Evolutionary conservation across 1,140 invertebrate species (phyloP).

Genomic region (Pissodes strobi): DNA sequence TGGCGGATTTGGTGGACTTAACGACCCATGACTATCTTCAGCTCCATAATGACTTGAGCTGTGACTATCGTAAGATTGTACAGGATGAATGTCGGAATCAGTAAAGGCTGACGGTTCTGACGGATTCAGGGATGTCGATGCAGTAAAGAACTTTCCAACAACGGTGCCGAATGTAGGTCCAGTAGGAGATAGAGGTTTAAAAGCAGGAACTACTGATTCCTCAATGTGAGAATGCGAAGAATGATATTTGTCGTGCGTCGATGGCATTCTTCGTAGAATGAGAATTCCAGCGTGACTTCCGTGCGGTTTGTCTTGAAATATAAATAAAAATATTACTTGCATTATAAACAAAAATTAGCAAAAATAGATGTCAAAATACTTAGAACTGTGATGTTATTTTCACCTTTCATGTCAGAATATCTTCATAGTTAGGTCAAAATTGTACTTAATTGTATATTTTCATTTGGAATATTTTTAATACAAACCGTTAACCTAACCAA

Average conservation of each 20-base stretch:
- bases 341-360: no score
- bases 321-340: conserved; percentile 6
- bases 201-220: conserved; percentile 34
- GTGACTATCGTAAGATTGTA: not conserved
- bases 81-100: conserved; percentile 7
- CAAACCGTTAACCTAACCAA: no score
- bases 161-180: conserved; percentile 41
- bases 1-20: not conserved
- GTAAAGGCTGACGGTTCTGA: conserved; percentile 36
- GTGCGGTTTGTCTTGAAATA: conserved; percentile 41
- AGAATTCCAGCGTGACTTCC: conserved; percentile 42
- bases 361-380: no score
- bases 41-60: not conserved
- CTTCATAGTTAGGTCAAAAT: no score
- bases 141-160: conserved; percentile 44
- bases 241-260: conserved; percentile 25
- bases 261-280: conserved; percentile 47
- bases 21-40: conserved; percentile 9
- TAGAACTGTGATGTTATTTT: no score
- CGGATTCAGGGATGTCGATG: conserved; percentile 42
- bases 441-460: no score
- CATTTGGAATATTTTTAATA: no score
- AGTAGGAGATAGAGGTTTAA: conserved; percentile 32
- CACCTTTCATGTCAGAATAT: no score
- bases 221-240: conserved; percentile 18